phyloP scores from a whole-genome alignment of 2,888 invertebrate species.

The Girardia tigrina region DNA sequence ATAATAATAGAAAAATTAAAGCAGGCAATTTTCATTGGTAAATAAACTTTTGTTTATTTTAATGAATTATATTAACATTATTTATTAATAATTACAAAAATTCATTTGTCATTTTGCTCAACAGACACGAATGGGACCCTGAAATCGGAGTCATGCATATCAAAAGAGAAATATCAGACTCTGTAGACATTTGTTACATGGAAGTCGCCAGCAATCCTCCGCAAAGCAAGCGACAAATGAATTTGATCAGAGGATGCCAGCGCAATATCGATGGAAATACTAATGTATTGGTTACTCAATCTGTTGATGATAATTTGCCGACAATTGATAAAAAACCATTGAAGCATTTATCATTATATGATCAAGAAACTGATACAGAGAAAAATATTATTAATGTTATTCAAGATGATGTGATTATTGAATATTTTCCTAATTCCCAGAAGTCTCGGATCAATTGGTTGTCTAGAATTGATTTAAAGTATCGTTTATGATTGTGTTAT shows the following conservation, averaged over 20 bases:
- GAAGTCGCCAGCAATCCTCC: slow-evolving; percentile 13
- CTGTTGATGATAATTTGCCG: not conserved
- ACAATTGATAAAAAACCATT: not conserved
- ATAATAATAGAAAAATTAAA: too few relatives aligned
- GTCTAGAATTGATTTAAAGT: slow-evolving; percentile 12
- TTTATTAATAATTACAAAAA: too few relatives aligned
- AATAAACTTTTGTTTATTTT: too few relatives aligned
- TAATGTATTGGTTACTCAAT: not conserved
- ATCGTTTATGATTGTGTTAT: not conserved
- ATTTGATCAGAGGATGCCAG: slow-evolving; percentile 16
- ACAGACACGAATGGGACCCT: not conserved
- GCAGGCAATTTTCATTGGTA: too few relatives aligned
- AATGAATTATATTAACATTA: too few relatives aligned
- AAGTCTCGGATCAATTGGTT: slow-evolving; percentile 1
- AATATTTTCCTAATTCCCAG: not conserved
- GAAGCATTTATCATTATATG: not conserved
- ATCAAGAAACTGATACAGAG: not conserved
- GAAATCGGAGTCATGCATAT: not conserved
- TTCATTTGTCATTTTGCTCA: too few relatives aligned
- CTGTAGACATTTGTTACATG: not conserved
- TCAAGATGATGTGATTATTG: slow-evolving; percentile 1
- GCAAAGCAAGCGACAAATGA: not conserved
- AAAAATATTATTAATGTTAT: not conserved
- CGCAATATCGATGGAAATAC: not conserved
- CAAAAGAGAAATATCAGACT: slow-evolving; percentile 1